Evolutionary conservation across 2,113 vertebrate genomes (phyloP).

Genomic region (Numenius arquata): DNA sequence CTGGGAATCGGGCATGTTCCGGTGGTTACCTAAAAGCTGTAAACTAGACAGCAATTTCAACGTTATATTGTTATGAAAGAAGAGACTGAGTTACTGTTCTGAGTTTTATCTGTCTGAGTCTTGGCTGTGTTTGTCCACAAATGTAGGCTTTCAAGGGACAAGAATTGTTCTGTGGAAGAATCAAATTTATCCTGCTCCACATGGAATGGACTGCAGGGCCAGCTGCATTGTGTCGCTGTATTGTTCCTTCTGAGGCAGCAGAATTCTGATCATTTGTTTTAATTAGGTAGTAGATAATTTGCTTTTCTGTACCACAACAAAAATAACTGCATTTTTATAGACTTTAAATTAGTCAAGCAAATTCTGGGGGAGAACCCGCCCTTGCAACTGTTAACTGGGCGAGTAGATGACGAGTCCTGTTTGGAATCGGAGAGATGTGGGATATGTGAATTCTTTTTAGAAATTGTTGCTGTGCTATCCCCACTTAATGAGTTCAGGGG

Average conservation of each 20-base stretch:
- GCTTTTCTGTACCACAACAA: neutral
- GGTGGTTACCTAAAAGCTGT: neutral
- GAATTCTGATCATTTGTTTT: neutral
- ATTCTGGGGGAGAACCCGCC: neutral
- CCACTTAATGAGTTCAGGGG: neutral
- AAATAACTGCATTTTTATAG: neutral
- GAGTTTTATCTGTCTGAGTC: neutral
- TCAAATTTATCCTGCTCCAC: neutral
- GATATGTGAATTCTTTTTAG: neutral
- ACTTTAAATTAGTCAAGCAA: neutral
- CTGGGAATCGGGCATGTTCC: neutral
- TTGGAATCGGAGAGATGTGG: neutral
- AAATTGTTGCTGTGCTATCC: neutral
- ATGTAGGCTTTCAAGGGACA: neutral
- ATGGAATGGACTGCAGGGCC: neutral
- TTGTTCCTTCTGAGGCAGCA: neutral
- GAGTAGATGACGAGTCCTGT: neutral
- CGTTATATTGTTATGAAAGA: neutral
- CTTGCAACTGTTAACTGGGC: neutral
- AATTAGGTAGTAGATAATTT: neutral
- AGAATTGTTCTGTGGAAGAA: neutral
- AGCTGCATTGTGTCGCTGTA: neutral
- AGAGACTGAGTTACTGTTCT: neutral
- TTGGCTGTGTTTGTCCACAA: neutral
- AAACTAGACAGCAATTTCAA: neutral